These are phyloP conservation scores for Mastomys natalensis DNA, from an alignment of 2,113 vertebrate genomes.

Conservation along the genomic window DNA sequence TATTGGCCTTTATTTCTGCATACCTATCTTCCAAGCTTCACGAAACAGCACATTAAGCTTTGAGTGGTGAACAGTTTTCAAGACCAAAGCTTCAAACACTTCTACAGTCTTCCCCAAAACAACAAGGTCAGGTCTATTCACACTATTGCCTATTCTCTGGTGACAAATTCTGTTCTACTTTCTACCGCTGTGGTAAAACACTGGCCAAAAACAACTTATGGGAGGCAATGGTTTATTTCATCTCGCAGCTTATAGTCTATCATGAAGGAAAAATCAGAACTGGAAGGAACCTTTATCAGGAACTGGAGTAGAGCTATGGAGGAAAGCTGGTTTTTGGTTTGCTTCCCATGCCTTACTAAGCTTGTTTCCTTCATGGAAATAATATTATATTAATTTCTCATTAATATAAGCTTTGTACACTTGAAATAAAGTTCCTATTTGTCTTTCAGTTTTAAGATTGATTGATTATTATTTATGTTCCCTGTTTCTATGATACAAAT, in stretches of 20 bases:
- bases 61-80: not conserved
- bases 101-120: not conserved
- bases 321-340: not conserved
- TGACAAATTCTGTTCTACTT: not conserved
- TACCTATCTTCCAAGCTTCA: not conserved
- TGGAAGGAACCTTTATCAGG: not conserved
- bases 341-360: not conserved
- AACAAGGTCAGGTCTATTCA: not conserved
- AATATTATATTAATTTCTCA: not conserved
- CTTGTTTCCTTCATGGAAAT: not conserved
- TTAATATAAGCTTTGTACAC: conserved; percentile 1
- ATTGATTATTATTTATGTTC: not conserved
- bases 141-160: not conserved
- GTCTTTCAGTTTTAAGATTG: conserved; percentile 13
- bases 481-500: not conserved
- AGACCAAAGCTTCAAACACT: not conserved
- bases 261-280: not conserved
- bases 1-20: not conserved
- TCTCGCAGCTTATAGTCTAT: not conserved
- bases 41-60: not conserved
- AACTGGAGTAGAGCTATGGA: not conserved
- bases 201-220: not conserved
- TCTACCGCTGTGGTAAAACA: not conserved
- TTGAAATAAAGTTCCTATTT: not conserved
- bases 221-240: not conserved